phyloP scores from a whole-genome alignment of 2,113 vertebrate species.

The Tonatia bakeri region DNA sequence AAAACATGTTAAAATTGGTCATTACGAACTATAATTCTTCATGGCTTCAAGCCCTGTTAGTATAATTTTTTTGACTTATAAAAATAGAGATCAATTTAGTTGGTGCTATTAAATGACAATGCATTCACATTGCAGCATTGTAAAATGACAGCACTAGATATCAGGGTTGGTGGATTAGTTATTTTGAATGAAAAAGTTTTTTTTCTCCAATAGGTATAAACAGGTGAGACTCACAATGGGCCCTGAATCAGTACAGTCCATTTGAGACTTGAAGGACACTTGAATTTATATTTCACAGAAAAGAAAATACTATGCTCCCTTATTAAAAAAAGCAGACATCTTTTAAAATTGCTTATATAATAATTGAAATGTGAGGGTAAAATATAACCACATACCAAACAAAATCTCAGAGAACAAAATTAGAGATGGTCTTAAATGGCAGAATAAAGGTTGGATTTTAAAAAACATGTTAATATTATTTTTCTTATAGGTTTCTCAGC shows the following conservation, averaged over 20 bases:
- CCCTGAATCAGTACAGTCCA: neutral
- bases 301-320: neutral
- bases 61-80: slow-evolving; percentile 48
- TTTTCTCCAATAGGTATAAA: neutral
- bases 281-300: neutral
- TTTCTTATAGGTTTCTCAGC: neutral
- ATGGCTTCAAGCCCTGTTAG: slow-evolving; percentile 57
- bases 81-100: slow-evolving; percentile 60
- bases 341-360: neutral
- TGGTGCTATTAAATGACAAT: slow-evolving; percentile 31
- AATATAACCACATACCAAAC: neutral
- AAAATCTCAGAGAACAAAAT: neutral
- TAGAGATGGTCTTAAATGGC: neutral
- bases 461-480: neutral
- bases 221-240: neutral
- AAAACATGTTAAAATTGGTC: slow-evolving; percentile 63
- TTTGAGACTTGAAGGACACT: neutral
- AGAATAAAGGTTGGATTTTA: neutral
- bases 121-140: neutral
- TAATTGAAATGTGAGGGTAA: neutral
- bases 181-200: slow-evolving; percentile 42
- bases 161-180: neutral
- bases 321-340: neutral
- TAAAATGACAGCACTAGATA: neutral
- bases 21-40: slow-evolving; percentile 66